Base-by-base conservation (phyloP, 1,140 invertebrate species). In the Atta texana region DNA sequence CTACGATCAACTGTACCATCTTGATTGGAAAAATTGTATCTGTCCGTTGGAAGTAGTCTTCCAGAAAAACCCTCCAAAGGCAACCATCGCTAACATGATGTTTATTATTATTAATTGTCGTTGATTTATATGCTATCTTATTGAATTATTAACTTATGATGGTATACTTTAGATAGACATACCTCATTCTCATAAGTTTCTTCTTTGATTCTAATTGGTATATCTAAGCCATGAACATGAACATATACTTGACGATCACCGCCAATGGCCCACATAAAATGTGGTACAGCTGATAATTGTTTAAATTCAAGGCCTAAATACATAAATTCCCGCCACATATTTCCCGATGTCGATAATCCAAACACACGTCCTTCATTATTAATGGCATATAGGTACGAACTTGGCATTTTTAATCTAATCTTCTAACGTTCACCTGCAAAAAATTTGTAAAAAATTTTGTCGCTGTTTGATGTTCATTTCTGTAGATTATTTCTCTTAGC, bases 131-230 rank as follows among this genome's bases (percentile, higher is more conserved):
- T 44, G 10, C 7, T 53, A 16, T 44, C 39, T 39, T 66, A 34
- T 34, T 24, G 6, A 78, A 59, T 72, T 66, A 10, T 59, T 55
- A 31, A 71, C 39, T 61, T 64, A 61, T 4, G 0, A 24, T 21
- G n/a, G 3, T 34, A 69, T 16, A 5, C 3, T 18, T 44, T 53
- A 78, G 21, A 57, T 63, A 31, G 1, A 81, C n/a, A 34, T 95
- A 97, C 97, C 95, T 99, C 98, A 95, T 99, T 99, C 95, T 99
- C 98, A 94, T 98, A 99, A 6, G 98, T 97, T 94, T 98, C 98
- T 95, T 98, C 98, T 93, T 97, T 97, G 0, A 98, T 97, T 87
- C 98, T 95, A 85, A 99, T 99, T 0, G 98, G 98, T 92, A 99
- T 97, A 95, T 99, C 98, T 57, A 98, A 95, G 3, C 97, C 97